Percentiles rank a stretch among this genome's conserved stretches.
These are phyloP conservation scores for Cheilosia variabilis DNA, from an alignment of 2,888 invertebrate genomes.

Conservation along the genomic window DNA sequence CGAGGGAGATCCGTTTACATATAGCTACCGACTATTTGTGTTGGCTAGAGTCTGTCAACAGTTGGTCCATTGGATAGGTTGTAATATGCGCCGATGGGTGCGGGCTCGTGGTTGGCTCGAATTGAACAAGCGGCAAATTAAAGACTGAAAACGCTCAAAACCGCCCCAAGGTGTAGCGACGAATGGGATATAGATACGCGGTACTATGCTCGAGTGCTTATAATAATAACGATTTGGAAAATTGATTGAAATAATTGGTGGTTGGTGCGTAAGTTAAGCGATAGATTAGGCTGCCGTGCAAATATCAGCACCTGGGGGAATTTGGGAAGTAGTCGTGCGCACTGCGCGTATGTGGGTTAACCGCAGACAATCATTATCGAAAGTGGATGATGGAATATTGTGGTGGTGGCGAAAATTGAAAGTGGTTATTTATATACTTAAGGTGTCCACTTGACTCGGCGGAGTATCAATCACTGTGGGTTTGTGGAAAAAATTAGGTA, in stretches of 20 bases:
- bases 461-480: neutral
- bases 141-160: conserved; percentile 46
- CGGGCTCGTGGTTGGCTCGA: conserved; percentile 30
- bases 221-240: conserved; percentile 41
- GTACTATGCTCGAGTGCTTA: conserved; percentile 8
- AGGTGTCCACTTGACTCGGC: neutral
- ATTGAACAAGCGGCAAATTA: conserved; percentile 64
- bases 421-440: conserved; percentile 30
- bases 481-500: neutral
- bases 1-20: neutral
- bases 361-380: conserved; percentile 54
- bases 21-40: conserved; percentile 6
- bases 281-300: conserved; percentile 57
- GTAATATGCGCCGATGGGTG: conserved; percentile 44
- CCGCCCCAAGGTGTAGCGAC: conserved; percentile 15
- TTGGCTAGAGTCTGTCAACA: conserved; percentile 45
- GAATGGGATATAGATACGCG: neutral
- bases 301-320: conserved; percentile 63
- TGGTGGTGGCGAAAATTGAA: conserved; percentile 41
- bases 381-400: conserved; percentile 41
- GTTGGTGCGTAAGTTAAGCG: conserved; percentile 30
- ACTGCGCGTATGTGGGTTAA: conserved; percentile 31
- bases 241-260: conserved; percentile 67
- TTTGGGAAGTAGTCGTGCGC: conserved; percentile 24
- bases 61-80: conserved; percentile 49